A percentile compares a stretch with the other conserved stretches of the same genome.
phyloP scores from a whole-genome alignment of 1,140 invertebrate genomes.

The Drosophila sechellia region DNA sequence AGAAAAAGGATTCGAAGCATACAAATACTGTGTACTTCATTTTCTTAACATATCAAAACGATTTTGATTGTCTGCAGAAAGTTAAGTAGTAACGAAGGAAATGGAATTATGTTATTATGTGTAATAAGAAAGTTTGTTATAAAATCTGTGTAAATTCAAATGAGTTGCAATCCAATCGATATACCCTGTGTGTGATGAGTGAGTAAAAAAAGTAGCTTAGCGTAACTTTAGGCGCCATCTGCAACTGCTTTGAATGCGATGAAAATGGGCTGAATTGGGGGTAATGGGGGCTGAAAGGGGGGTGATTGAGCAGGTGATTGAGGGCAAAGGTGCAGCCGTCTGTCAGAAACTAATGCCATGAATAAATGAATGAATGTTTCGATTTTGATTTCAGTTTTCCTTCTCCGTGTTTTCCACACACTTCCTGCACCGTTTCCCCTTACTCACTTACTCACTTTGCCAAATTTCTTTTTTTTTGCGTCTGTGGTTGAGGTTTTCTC shows the following conservation, averaged over 20 bases:
- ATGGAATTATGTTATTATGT: too few relatives aligned
- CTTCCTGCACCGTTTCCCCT: too few relatives aligned
- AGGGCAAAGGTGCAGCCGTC: constrained; percentile 11
- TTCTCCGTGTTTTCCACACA: neutral
- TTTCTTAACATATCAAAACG: neutral
- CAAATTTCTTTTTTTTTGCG: neutral
- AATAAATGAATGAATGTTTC: constrained; percentile 60
- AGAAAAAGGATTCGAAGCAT: neutral
- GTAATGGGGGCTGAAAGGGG: constrained; percentile 1
- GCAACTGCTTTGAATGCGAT: constrained; percentile 3
- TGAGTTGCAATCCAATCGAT: neutral
- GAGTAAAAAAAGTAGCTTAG: neutral
- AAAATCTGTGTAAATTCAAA: too few relatives aligned
- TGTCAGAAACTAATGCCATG: constrained; percentile 33
- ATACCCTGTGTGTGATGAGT: neutral
- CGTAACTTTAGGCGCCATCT: constrained; percentile 22
- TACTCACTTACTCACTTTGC: too few relatives aligned
- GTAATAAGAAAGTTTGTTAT: too few relatives aligned
- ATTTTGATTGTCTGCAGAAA: neutral
- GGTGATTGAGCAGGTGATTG: constrained; percentile 11
- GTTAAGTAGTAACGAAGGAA: too few relatives aligned
- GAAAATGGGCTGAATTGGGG: neutral
- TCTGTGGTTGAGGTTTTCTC: constrained; percentile 1
- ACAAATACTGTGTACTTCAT: neutral
- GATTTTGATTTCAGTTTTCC: constrained; percentile 24